Conservation (phyloP, 2,113 vertebrate genomes). For the Arothron firmamentum region DNA sequence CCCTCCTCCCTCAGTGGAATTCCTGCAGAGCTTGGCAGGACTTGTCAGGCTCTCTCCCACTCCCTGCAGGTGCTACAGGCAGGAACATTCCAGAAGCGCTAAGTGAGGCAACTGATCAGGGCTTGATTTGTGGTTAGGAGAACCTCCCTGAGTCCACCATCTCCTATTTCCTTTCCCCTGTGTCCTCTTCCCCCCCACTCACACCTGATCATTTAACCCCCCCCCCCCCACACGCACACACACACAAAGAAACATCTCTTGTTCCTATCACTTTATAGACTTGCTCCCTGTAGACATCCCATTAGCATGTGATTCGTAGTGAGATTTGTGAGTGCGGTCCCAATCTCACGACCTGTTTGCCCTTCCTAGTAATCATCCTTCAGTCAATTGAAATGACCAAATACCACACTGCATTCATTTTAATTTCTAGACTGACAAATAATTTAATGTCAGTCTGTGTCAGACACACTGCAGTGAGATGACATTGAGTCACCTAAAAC, state of each 20-base stretch:
- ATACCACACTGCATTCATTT: too few species aligned
- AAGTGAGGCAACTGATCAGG: conserved; percentile 50
- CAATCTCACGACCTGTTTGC: background rate
- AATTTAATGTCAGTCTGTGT: too few species aligned
- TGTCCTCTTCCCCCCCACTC: background rate
- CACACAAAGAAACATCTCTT: background rate
- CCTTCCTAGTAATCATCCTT: background rate
- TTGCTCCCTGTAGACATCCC: background rate
- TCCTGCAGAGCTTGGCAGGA: conserved; percentile 64
- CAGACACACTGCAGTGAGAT: too few species aligned
- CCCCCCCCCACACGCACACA: background rate
- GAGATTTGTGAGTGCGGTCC: background rate
- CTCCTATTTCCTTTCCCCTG: conserved; percentile 17
- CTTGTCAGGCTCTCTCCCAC: conserved; percentile 55
- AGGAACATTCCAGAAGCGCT: conserved; percentile 63
- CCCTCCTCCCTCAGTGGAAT: conserved; percentile 32
- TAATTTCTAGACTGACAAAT: too few species aligned
- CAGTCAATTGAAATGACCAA: too few species aligned
- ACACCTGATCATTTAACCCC: conserved; percentile 14
- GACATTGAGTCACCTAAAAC: too few species aligned
- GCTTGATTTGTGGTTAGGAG: conserved; percentile 61
- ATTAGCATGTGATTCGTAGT: conserved; percentile 29
- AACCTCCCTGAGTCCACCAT: conserved; percentile 23
- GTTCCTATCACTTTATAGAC: conserved; percentile 27
- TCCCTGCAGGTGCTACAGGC: conserved; percentile 69